Percentiles rank a stretch among this genome's conserved stretches.
Conservation (phyloP, 2,888 invertebrate genomes). For the Tyria jacobaeae region DNA sequence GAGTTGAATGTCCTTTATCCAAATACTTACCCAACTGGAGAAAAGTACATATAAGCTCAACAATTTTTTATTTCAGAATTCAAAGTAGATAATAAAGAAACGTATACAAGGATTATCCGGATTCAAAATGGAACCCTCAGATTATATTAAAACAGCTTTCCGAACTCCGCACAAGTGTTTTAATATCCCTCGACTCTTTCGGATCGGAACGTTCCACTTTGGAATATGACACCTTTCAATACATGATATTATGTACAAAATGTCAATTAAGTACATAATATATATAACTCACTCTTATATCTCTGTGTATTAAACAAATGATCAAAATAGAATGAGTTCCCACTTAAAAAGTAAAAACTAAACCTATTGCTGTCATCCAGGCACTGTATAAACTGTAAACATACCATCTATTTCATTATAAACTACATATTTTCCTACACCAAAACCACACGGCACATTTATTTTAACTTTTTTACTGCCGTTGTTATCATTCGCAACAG, state of each 20-base stretch:
- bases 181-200: slow-evolving; percentile 39
- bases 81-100: slow-evolving; percentile 34
- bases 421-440: too few relatives aligned
- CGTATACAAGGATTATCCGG: slow-evolving; percentile 38
- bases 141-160: slow-evolving; percentile 47
- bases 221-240: slow-evolving; percentile 39
- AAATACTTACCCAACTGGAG: neutral
- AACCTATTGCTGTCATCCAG: too few relatives aligned
- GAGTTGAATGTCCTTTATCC: neutral
- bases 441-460: too few relatives aligned
- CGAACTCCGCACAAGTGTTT: slow-evolving; percentile 40
- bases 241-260: neutral
- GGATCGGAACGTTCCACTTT: slow-evolving; percentile 24
- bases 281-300: too few relatives aligned
- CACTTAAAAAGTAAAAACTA: too few relatives aligned
- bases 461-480: too few relatives aligned
- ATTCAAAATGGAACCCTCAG: slow-evolving; percentile 19
- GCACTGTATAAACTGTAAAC: too few relatives aligned
- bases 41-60: neutral
- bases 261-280: too few relatives aligned
- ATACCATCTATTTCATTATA: too few relatives aligned
- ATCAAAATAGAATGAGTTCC: slow-evolving; percentile 25
- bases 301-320: too few relatives aligned
- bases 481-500: too few relatives aligned
- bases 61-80: neutral